Evolutionary conservation across 92 coral and sea anemone genomes (phyloP), one percentile per base, ranked within the genome.

Genomic region (Umimayanthus chanpuru): DNA sequence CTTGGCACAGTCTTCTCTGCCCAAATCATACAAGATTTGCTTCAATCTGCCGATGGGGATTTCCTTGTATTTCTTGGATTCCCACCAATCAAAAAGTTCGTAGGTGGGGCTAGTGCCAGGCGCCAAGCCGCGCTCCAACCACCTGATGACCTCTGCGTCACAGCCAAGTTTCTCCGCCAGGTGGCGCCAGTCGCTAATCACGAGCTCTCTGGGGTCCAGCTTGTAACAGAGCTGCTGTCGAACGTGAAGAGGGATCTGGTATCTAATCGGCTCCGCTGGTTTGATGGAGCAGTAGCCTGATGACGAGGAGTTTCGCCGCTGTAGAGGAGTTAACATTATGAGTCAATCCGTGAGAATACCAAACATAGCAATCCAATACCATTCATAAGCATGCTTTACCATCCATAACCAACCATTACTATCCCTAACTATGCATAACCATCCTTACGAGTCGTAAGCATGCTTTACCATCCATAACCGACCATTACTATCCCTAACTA

Each of bases 151-250:
- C 72, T 26, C 26, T 7, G 18, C 2, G 3, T 29, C 84, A 30
- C 72, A 56, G n/a, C 84, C 84, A 4, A 80, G 29, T 61, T 55
- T 55, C 29, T 56, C 84, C 15, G 84, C 84, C 23, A 80, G 84
- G 38, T 80, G 28, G 70, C 68, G 84, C 68, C 68, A 80, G 44
- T 80, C 68, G 12, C 70, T 55, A 16, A 80, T 55, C 15, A 55
- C 2, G 5, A 12, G 9, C 28, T 80, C 84, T 14, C 20, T 56
- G 20, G 84, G 84, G 70, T 80, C 84, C 9, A 80, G 84, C 72
- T 14, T 15, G 15, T 16, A 28, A 25, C 84, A 56, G 64, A 80
- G 72, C 10, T 23, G 70, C 25, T 55, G 43, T 56, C 84, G 68
- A 9, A 56, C 72, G 10, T 23, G 28, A 61, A 50, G 39, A 18